Percentiles rank a stretch among this genome's conserved stretches.
Evolutionary conservation across 2,888 invertebrate genomes (phyloP).

Genomic region (Nebria salina): DNA sequence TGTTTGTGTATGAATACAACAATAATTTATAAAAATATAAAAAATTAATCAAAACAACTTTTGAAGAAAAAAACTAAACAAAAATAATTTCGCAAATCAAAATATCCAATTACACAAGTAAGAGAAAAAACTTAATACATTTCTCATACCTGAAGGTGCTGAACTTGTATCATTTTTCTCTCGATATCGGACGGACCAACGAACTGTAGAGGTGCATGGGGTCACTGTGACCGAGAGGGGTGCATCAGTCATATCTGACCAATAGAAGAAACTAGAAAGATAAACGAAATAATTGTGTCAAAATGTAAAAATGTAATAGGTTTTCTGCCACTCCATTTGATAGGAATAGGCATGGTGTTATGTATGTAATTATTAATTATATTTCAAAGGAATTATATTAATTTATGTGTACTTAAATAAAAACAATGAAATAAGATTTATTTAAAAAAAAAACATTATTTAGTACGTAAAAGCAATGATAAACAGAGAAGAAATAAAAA

Average conservation of each 20-base stretch:
- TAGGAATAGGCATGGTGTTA: neutral
- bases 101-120: conserved; percentile 23
- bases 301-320: neutral
- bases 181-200: conserved; percentile 51
- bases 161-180: conserved; percentile 47
- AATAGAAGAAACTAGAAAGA: conserved; percentile 51
- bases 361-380: too few species aligned
- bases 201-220: conserved; percentile 50
- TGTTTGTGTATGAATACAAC: neutral
- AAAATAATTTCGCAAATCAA: conserved; percentile 14
- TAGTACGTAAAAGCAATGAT: neutral
- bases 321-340: too few species aligned
- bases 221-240: conserved; percentile 46
- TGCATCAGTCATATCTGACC: conserved; percentile 47
- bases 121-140: neutral
- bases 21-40: conserved; percentile 3
- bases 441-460: conserved; percentile 5
- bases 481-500: neutral
- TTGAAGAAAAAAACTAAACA: neutral
- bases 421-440: neutral
- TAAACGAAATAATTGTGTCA: neutral
- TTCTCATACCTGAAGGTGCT: conserved; percentile 43
- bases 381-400: too few species aligned
- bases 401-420: neutral
- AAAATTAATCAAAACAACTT: conserved; percentile 5